phyloP scores from a whole-genome alignment of 2,113 vertebrate species.

The Pelobates fuscus region DNA sequence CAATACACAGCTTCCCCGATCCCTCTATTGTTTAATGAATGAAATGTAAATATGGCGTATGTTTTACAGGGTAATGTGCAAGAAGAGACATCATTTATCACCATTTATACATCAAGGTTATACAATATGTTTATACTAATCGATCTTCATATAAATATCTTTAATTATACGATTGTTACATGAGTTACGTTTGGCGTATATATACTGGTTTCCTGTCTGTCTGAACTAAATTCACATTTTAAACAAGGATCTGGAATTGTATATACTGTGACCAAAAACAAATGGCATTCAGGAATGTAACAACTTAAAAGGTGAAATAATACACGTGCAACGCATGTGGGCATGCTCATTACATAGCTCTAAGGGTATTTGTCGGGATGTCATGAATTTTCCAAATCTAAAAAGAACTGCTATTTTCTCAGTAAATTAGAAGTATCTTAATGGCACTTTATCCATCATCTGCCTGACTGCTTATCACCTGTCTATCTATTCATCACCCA shows the following conservation, averaged over 20 bases:
- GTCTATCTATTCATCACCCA: no score
- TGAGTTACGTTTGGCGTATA: slow-evolving; percentile 18
- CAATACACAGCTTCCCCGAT: neutral
- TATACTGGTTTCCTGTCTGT: slow-evolving; percentile 35
- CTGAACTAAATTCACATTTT: slow-evolving; percentile 6
- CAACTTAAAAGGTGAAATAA: slow-evolving; percentile 12
- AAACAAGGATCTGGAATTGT: slow-evolving; percentile 31
- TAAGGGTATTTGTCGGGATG: no score
- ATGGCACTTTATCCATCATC: no score
- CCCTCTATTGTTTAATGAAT: neutral
- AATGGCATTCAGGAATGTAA: neutral
- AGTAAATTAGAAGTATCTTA: no score
- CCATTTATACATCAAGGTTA: slow-evolving; percentile 15
- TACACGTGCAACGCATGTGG: neutral
- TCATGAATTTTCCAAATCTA: no score
- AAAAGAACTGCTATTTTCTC: no score
- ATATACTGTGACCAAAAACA: slow-evolving; percentile 21
- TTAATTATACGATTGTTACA: neutral
- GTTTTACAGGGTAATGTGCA: neutral
- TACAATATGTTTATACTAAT: slow-evolving; percentile 11
- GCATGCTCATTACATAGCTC: no score
- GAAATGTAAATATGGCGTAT: neutral
- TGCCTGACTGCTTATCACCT: no score
- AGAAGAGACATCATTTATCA: slow-evolving; percentile 14
- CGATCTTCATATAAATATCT: neutral